Evolutionary conservation across 2,113 vertebrate genomes (phyloP).

Genomic region (human (Homo sapiens)): GRCh38 chr2:204175001-204175500

Average conservation of each 20-base stretch:
- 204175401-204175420: background rate
- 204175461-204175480: background rate
- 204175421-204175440: slow-evolving; percentile 7
- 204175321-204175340: background rate
- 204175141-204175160: background rate
- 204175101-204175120: slow-evolving; percentile 6
- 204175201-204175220: slow-evolving; percentile 42
- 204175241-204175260: slow-evolving; percentile 30
- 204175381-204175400: slow-evolving; percentile 17
- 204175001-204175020: slow-evolving; percentile 21
- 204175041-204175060: slow-evolving; percentile 38
- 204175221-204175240: slow-evolving; percentile 25
- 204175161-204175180: background rate
- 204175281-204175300: background rate
- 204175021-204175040: background rate
- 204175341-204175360: slow-evolving; percentile 13
- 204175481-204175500: slow-evolving; percentile 29
- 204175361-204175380: background rate
- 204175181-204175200: slow-evolving; percentile 37
- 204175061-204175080: slow-evolving; percentile 3
- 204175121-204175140: slow-evolving; percentile 25
- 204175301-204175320: background rate
- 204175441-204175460: slow-evolving; percentile 24
- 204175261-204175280: background rate
- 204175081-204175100: slow-evolving; percentile 39